A percentile compares a stretch with the other conserved stretches of the same genome.
phyloP scores from a whole-genome alignment of 2,888 invertebrate species.

The Chirona hameri region DNA sequence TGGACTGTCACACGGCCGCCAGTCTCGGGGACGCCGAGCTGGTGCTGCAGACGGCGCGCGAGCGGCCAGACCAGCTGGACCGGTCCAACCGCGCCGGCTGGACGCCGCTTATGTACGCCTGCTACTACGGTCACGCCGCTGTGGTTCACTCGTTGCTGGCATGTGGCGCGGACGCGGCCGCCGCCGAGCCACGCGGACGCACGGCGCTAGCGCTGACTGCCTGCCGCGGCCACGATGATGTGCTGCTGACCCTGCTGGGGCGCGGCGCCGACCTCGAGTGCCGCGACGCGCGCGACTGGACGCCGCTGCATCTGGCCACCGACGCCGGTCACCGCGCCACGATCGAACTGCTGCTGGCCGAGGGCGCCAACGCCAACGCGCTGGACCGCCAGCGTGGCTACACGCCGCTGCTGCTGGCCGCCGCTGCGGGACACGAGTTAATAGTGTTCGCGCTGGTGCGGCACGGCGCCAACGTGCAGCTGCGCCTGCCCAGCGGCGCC shows the following conservation, averaged over 20 bases:
- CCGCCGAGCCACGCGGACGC: not conserved
- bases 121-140: slow-evolving; percentile 49
- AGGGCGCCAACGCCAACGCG: slow-evolving; percentile 47
- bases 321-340: slow-evolving; percentile 50
- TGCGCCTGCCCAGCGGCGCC: slow-evolving; percentile 45
- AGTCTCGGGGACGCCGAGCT: slow-evolving; percentile 26
- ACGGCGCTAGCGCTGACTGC: not conserved
- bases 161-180: slow-evolving; percentile 28
- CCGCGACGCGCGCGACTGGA: slow-evolving; percentile 49
- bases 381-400: slow-evolving; percentile 47
- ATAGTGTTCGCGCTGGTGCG: slow-evolving; percentile 48
- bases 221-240: slow-evolving; percentile 1
- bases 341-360: slow-evolving; percentile 47
- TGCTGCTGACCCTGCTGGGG: not conserved
- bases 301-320: slow-evolving; percentile 49
- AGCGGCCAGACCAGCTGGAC: not conserved
- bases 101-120: slow-evolving; percentile 51
- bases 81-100: slow-evolving; percentile 47
- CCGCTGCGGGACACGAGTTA: slow-evolving; percentile 46
- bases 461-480: slow-evolving; percentile 44
- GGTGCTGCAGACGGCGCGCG: slow-evolving; percentile 4
- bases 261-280: slow-evolving; percentile 47
- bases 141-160: slow-evolving; percentile 46
- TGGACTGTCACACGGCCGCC: slow-evolving; percentile 29
- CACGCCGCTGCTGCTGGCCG: slow-evolving; percentile 50